Percentiles rank a stretch among this genome's conserved stretches.
phyloP scores from a whole-genome alignment of 2,113 vertebrate genomes.

The Nothobranchius furzeri region DNA sequence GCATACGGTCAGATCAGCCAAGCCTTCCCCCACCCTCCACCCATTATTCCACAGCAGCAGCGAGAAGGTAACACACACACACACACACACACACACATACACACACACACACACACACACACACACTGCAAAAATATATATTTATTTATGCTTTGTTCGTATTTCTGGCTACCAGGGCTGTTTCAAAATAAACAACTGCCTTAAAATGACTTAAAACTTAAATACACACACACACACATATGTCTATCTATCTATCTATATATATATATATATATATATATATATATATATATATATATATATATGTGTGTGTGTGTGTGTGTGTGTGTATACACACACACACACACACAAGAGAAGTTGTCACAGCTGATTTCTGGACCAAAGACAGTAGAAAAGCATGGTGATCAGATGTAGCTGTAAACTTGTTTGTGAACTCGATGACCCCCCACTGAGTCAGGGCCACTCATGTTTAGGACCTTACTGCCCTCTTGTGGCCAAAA shows the following conservation, averaged over 20 bases:
- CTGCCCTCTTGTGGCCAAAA: conserved; percentile 72
- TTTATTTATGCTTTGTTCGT: neutral
- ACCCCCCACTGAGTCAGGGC: conserved; percentile 24
- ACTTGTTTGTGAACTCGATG: conserved; percentile 57
- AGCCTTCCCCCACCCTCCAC: conserved; percentile 97
- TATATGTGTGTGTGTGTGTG: too few species aligned
- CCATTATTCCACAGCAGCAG: conserved; percentile 98
- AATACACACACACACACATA: too few species aligned
- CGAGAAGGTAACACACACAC: conserved; percentile 91
- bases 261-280: too few species aligned
- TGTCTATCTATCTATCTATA: too few species aligned
- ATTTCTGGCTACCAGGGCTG: neutral
- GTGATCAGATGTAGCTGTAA: conserved; percentile 32
- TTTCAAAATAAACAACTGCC: neutral
- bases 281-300: too few species aligned
- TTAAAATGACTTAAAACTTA: too few species aligned
- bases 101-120: conserved; percentile 20
- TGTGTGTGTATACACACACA: too few species aligned
- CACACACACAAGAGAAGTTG: neutral
- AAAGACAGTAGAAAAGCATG: conserved; percentile 6
- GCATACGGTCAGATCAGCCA: conserved; percentile 99
- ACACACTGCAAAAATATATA: conserved; percentile 14
- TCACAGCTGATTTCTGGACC: neutral
- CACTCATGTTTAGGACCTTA: conserved; percentile 45
- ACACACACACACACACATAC: conserved; percentile 63